These are phyloP conservation scores for Lasioglossum marginatum DNA, from an alignment of 2,888 invertebrate genomes.

Conservation along the genomic window DNA sequence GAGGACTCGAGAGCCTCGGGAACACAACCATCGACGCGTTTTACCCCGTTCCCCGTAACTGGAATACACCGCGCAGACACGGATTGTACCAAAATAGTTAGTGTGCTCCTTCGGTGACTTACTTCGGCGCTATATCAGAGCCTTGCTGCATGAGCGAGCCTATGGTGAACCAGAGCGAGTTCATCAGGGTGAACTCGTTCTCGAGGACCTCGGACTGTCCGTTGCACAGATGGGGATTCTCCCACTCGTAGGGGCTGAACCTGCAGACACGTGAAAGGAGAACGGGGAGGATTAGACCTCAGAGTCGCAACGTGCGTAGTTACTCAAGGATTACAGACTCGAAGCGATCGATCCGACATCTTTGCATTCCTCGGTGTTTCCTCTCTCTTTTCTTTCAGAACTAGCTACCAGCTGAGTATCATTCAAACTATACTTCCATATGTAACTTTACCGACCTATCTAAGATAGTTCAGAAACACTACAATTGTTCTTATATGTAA, in stretches of 20 bases:
- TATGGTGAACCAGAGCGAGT: slow-evolving; percentile 98
- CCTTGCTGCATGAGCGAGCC: slow-evolving; percentile 97
- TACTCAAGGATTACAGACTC: slow-evolving; percentile 1
- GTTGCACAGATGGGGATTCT: slow-evolving; percentile 94
- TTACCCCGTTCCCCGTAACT: neutral
- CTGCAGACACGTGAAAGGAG: slow-evolving; percentile 86
- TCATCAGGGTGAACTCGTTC: slow-evolving; percentile 96
- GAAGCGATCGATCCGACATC: slow-evolving; percentile 3
- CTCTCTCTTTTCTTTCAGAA: neutral
- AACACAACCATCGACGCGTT: neutral
- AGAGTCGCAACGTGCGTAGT: slow-evolving; percentile 44
- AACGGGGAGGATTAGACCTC: slow-evolving; percentile 78
- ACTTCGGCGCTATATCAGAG: slow-evolving; percentile 96
- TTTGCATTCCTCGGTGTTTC: neutral
- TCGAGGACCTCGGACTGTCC: slow-evolving; percentile 94
- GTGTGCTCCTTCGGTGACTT: slow-evolving; percentile 85
- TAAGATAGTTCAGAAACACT: too few relatives aligned
- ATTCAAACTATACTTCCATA: neutral
- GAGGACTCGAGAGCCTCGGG: neutral
- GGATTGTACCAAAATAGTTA: slow-evolving; percentile 14
- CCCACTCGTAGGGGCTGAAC: slow-evolving; percentile 97
- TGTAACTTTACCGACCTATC: neutral
- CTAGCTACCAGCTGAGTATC: neutral
- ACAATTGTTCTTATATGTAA: neutral
- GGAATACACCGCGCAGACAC: slow-evolving; percentile 16